Conservation (phyloP, 2,113 vertebrate genomes). For the Tetrax tetrax region DNA sequence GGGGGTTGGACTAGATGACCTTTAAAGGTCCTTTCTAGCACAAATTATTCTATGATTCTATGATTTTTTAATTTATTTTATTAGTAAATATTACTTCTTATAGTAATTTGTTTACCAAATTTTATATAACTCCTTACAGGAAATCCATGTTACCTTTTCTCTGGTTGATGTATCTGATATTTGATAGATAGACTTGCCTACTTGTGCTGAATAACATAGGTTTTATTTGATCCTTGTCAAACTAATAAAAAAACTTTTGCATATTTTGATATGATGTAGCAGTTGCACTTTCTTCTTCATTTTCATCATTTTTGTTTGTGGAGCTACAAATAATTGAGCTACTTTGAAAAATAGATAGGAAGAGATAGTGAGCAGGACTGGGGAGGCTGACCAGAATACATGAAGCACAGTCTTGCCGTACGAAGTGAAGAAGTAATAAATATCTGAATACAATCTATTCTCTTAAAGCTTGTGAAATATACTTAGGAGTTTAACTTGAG, state of each 20-base stretch:
- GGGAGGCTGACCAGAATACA: background rate
- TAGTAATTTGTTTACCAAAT: background rate
- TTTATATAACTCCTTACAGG: background rate
- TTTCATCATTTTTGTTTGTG: background rate
- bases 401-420: background rate
- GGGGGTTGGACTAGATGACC: too few relatives aligned
- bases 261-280: background rate
- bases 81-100: background rate
- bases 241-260: background rate
- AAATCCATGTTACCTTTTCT: background rate
- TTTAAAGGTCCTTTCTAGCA: too few relatives aligned
- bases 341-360: background rate
- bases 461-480: background rate
- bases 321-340: background rate
- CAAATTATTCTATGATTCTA: too few relatives aligned
- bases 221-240: background rate
- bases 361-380: background rate
- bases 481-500: background rate
- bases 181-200: background rate
- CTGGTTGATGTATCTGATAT: background rate
- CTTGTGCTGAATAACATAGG: background rate
- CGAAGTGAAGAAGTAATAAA: background rate
- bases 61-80: background rate
- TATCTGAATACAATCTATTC: background rate
- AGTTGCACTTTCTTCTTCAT: background rate